Conservation (phyloP, 2,888 invertebrate genomes). For the Pachymerium ferrugineum region DNA sequence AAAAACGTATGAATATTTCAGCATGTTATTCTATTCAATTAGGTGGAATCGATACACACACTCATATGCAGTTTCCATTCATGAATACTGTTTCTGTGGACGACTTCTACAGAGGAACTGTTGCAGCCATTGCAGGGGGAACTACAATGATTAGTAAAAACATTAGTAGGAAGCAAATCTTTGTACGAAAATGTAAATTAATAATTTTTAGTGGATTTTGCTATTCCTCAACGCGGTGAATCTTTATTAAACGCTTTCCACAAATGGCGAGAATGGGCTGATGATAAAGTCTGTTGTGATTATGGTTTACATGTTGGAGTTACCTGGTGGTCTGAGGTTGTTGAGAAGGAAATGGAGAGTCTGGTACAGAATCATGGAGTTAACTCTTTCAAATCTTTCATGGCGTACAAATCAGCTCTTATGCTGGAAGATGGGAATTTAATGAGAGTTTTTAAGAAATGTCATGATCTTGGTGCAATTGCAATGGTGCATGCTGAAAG, state of each 20-base stretch:
- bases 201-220: conserved; percentile 72
- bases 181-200: background rate
- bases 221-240: conserved; percentile 72
- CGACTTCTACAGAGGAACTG: conserved; percentile 95
- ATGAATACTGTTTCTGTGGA: conserved; percentile 84
- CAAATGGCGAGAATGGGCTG: conserved; percentile 84
- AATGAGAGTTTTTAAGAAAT: conserved; percentile 75
- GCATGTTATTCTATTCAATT: conserved; percentile 29
- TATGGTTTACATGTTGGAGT: conserved; percentile 89
- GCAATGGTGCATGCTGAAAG: conserved; percentile 97
- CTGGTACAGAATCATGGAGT: conserved; percentile 56
- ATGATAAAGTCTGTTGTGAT: conserved; percentile 96
- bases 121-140: conserved; percentile 94
- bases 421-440: conserved; percentile 89
- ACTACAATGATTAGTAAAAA: conserved; percentile 75
- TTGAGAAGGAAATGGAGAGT: conserved; percentile 35
- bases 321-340: conserved; percentile 20
- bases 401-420: conserved; percentile 87
- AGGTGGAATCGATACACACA: conserved; percentile 95
- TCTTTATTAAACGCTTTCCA: conserved; percentile 84
- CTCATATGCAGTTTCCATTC: conserved; percentile 91
- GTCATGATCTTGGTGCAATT: conserved; percentile 76
- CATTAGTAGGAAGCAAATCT: background rate
- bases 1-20: background rate
- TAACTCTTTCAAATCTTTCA: conserved; percentile 97